phyloP scores from a whole-genome alignment of 1,140 invertebrate genomes.

The Calosoma granatense region DNA sequence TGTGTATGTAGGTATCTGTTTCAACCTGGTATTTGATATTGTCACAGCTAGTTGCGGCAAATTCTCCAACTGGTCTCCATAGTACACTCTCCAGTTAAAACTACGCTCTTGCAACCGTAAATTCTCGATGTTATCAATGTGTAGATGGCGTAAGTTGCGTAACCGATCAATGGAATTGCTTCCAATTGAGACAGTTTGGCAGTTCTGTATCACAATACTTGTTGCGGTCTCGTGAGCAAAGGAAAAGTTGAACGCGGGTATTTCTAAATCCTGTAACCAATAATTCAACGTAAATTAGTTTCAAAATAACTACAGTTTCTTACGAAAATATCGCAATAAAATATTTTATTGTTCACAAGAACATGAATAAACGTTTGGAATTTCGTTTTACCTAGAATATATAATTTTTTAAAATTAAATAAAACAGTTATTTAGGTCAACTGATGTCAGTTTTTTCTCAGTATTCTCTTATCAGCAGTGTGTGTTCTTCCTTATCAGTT shows the following conservation, averaged over 20 bases:
- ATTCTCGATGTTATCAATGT: not conserved
- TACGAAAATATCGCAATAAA: too few relatives aligned
- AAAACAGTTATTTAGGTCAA: too few relatives aligned
- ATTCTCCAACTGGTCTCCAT: constrained; percentile 17
- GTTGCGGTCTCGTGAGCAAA: not conserved
- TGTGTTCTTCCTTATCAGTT: too few relatives aligned
- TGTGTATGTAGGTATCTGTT: constrained; percentile 30
- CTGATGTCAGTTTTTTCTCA: too few relatives aligned
- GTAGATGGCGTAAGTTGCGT: not conserved
- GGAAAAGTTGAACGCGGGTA: not conserved
- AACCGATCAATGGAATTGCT: not conserved
- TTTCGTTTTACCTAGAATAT: too few relatives aligned
- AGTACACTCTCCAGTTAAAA: constrained; percentile 27
- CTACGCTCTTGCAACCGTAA: constrained; percentile 17
- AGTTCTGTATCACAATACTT: constrained; percentile 16
- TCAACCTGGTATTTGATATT: constrained; percentile 19
- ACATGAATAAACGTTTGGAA: too few relatives aligned
- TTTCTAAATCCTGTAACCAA: not conserved
- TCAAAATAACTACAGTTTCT: too few relatives aligned
- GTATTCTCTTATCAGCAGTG: too few relatives aligned
- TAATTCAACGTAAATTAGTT: too few relatives aligned
- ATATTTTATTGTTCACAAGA: too few relatives aligned
- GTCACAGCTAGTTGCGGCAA: constrained; percentile 23
- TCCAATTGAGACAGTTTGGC: constrained; percentile 13
- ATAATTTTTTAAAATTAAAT: too few relatives aligned